Conservation (phyloP, 2,113 vertebrate genomes). For the Oophaga pumilio region DNA sequence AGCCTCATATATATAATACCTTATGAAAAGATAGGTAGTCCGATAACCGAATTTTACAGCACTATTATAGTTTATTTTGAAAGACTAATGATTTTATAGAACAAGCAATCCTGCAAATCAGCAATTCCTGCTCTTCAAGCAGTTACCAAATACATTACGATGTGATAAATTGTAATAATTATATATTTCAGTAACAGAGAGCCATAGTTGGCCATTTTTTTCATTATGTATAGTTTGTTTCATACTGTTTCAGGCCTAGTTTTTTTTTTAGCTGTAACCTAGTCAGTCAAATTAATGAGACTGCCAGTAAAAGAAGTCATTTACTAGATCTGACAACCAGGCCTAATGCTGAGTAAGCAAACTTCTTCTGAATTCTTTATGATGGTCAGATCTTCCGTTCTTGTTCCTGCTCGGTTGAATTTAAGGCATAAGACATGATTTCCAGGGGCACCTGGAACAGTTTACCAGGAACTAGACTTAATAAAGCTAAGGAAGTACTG, state of each 20-base stretch:
- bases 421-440: slow-evolving; percentile 2
- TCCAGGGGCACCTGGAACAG: not conserved
- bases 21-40: too few species aligned
- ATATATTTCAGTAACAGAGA: not conserved
- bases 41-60: too few species aligned
- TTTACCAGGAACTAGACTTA: not conserved
- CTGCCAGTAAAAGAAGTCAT: slow-evolving; percentile 2
- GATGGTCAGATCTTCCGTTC: not conserved
- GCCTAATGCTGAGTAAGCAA: not conserved
- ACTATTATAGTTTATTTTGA: too few species aligned
- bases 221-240: not conserved
- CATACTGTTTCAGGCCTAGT: not conserved
- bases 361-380: not conserved
- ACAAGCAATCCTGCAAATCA: too few species aligned
- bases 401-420: not conserved
- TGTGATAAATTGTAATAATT: not conserved
- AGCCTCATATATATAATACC: too few species aligned
- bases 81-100: too few species aligned
- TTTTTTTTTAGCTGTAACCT: not conserved
- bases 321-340: not conserved
- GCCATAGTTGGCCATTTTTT: not conserved
- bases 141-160: not conserved
- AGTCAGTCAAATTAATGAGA: not conserved
- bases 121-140: not conserved
- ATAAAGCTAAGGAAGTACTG: not conserved